Base-by-base conservation (phyloP, 2,797 vertebrate genomes). In the Rhinatrema bivittatum region DNA sequence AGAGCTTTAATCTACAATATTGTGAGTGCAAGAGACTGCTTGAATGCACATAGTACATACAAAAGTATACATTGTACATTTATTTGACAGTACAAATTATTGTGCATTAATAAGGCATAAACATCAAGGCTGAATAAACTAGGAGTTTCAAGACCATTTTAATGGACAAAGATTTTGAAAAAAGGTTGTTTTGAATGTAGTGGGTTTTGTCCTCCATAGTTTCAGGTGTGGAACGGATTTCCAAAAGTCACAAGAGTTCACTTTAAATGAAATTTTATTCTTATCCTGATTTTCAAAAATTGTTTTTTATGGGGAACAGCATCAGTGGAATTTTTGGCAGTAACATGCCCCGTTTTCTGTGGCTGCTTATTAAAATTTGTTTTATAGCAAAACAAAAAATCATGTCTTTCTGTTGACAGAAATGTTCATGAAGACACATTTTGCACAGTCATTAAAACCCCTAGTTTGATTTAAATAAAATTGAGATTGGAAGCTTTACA, bases 101-200 rank as follows among this genome's bases (percentile, higher is more conserved):
- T 91, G 91, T 91, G 91, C 89, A 77, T 82, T 79, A 72, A 80
- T 96, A 97, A 98, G 95, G 95, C 95, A 92, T n/a, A 82, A 85
- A 91, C 85, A 90, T 82, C 81, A 79, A 92, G 88, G 88, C 85
- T 73, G 72, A 68, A 63, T 77, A 68, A 81, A 86, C 77, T 75
- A 83, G 86, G 82, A 81, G 57, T 86, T 86, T 89, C 84, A 86
- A 76, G 78, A 81, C 71, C 71, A 69, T 69, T 65, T 68, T 18
- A 39, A 19, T n/a, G 69, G 51, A 48, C 50, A 40, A 39, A 42
- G 38, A 14, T 46, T 45, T 33, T 16, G 52, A 18, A 29, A 3
- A 17, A 42, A 25, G 37, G 32, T 32, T n/a, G n/a, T n/a, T n/a
- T 28, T 27, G 7, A 6, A 41, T n/a, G n/a, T n/a, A n/a, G n/a